Evolutionary conservation across 2,888 invertebrate species (phyloP), one percentile per base, ranked within the genome.

Genomic region (Lasioglossum villosulum): DNA sequence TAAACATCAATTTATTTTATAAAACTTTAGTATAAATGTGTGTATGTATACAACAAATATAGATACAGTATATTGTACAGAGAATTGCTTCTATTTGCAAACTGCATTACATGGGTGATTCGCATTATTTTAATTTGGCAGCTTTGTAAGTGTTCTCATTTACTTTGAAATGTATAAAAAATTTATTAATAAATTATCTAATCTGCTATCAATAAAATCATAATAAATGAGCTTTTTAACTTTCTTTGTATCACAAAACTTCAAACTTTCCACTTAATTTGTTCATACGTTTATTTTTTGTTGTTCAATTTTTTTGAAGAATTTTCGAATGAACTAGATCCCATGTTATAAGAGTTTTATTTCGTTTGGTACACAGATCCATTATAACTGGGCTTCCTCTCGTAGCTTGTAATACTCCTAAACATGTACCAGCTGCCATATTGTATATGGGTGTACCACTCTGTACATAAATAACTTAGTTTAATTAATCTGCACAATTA

Each of bases 371-470:
- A 92, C 97, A 97, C 59, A 97, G 93, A 92, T 96, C 96, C 96
- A 97, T 96, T 52, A 95, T 94, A 4, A 97, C 93, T 45, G 95
- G 94, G 27, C 96, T 95, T 59, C 96, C 96, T 72, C 94, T 94
- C 71, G 93, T 93, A 12, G 95, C 93, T 42, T 94, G 93, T 1
- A 94, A 91, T 4, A 96, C 97, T 27, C 97, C 97, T 48, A 98
- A 95, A 93, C 98, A 98, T 89, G 97, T 97, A 0, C 98, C 98
- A 10, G 97, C 97, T 30, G 98, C 98, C 91, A 97, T 96, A 93
- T 98, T 98, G 95, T 98, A 98, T 71, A 98, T 96, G 0, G 98
- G 97, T 86, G 97, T 97, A 76, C 96, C 96, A 78, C 96, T 96
- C 97, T 97, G 93, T 77, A 81, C 42, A 83, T 5, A 80, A 77